Conservation (phyloP, 2,113 vertebrate species). For the Origma solitaria region DNA sequence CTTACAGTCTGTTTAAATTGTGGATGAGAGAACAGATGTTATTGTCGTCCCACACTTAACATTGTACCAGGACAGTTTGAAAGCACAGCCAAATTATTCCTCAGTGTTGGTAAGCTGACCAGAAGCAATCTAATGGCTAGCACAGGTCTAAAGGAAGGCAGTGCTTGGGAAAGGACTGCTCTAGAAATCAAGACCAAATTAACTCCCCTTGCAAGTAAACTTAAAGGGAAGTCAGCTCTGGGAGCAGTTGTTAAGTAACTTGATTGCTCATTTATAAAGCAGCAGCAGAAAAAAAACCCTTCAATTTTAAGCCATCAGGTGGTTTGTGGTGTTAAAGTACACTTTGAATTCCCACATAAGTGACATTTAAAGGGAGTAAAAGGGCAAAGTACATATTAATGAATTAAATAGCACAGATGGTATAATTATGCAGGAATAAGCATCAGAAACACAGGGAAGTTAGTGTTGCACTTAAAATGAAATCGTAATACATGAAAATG, state of each 20-base stretch:
- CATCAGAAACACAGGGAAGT: not conserved
- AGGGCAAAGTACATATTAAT: not conserved
- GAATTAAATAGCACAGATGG: not conserved
- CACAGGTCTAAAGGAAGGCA: not conserved
- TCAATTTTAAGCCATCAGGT: not conserved
- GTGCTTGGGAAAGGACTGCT: not conserved
- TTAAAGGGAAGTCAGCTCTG: not conserved
- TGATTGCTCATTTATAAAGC: not conserved
- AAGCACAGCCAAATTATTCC: not conserved
- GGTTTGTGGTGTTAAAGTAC: not conserved
- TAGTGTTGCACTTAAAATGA: not conserved
- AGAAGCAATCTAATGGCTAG: not conserved
- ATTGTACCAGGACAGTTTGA: not conserved
- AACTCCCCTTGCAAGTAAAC: not conserved
- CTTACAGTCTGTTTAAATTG: not conserved
- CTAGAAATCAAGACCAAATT: not conserved
- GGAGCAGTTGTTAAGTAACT: not conserved
- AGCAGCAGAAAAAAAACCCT: not conserved
- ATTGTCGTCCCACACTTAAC: not conserved
- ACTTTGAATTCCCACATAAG: not conserved
- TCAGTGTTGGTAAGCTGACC: not conserved
- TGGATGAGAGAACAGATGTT: not conserved
- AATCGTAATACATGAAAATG: not conserved
- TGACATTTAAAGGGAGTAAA: not conserved
- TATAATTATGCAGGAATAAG: not conserved